Evolutionary conservation across 2,888 invertebrate genomes (phyloP).

Genomic region (Chromoteleia sp.): DNA sequence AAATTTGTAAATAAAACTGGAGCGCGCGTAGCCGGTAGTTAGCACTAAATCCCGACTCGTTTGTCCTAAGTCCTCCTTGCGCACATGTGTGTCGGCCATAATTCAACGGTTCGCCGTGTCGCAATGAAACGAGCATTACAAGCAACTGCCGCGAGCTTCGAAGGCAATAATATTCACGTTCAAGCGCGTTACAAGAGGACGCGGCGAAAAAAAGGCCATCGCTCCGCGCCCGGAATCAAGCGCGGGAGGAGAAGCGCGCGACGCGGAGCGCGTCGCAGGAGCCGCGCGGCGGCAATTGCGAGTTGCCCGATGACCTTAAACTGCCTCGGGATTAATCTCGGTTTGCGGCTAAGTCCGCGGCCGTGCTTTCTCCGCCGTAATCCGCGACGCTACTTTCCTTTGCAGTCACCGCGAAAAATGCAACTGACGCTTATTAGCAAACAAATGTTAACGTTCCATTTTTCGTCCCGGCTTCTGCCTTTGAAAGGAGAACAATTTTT

Average conservation of each 20-base stretch:
- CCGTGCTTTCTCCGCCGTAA: conserved; percentile 53
- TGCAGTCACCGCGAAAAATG: conserved; percentile 41
- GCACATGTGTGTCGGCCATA: conserved; percentile 64
- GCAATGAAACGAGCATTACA: conserved; percentile 68
- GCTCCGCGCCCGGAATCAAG: background rate
- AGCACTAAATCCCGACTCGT: conserved; percentile 57
- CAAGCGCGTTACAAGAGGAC: conserved; percentile 23
- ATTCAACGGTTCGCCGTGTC: conserved; percentile 63
- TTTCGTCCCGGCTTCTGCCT: background rate
- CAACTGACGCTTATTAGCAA: conserved; percentile 47
- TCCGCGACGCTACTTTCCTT: conserved; percentile 28
- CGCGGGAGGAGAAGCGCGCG: background rate
- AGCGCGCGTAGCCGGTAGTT: conserved; percentile 44
- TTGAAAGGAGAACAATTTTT: background rate
- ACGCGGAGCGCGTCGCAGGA: conserved; percentile 31
- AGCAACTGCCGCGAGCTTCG: conserved; percentile 57
- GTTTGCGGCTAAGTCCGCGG: conserved; percentile 53
- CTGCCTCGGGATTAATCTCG: conserved; percentile 61
- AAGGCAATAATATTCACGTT: conserved; percentile 66
- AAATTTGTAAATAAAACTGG: conserved; percentile 57
- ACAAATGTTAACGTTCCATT: conserved; percentile 35
- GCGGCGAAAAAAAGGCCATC: background rate
- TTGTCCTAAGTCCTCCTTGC: conserved; percentile 57
- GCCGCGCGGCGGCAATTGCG: conserved; percentile 42
- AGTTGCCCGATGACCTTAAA: conserved; percentile 57